Percentiles rank a stretch among this genome's conserved stretches.
Evolutionary conservation across 2,888 invertebrate genomes (phyloP).

Genomic region (Chrysina gloriosa): DNA sequence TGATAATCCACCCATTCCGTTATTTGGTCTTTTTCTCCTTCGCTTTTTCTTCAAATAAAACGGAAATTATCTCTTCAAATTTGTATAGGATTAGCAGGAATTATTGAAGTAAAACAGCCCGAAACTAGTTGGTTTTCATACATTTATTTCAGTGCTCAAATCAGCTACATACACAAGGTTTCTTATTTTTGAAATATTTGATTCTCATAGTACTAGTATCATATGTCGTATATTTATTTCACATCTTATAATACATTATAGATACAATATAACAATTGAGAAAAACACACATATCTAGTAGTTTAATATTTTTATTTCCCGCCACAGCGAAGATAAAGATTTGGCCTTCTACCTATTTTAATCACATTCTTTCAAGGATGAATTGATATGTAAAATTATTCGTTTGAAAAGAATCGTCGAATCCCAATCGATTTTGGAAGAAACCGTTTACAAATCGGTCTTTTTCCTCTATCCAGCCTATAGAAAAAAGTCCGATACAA

Average conservation of each 20-base stretch:
- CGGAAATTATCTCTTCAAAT: too few species aligned
- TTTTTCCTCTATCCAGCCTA: constrained; percentile 42
- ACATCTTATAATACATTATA: constrained; percentile 25
- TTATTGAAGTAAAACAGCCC: constrained; percentile 35
- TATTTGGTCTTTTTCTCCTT: too few species aligned
- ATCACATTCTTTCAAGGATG: neutral
- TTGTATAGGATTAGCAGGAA: too few species aligned
- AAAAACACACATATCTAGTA: neutral
- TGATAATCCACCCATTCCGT: too few species aligned
- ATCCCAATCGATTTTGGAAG: neutral
- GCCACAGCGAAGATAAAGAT: neutral
- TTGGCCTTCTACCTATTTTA: neutral
- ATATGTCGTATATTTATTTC: constrained; percentile 31
- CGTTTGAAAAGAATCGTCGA: neutral
- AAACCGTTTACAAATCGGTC: neutral
- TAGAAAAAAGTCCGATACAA: constrained; percentile 38
- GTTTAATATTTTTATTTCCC: constrained; percentile 6
- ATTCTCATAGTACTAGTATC: constrained; percentile 39
- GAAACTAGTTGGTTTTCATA: constrained; percentile 44
- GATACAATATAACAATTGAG: constrained; percentile 20
- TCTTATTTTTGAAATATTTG: constrained; percentile 37
- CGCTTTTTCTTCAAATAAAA: too few species aligned
- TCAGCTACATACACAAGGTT: constrained; percentile 14
- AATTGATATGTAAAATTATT: constrained; percentile 34
- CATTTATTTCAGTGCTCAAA: constrained; percentile 42